Evolutionary conservation across 2,888 invertebrate genomes (phyloP), one percentile per base, ranked within the genome.

Genomic region (Emmelina monodactyla): DNA sequence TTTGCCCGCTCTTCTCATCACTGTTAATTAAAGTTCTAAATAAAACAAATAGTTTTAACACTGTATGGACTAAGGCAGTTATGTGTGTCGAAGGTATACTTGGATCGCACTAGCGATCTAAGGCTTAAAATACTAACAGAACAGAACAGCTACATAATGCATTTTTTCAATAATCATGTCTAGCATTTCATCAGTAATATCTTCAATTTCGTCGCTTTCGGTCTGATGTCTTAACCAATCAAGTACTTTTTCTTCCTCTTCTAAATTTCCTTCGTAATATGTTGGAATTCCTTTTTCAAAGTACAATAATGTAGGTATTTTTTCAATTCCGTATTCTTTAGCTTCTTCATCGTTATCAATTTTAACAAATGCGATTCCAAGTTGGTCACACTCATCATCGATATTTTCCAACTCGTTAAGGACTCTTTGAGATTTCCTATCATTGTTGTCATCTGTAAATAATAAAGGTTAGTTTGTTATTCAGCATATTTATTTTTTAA

Each of bases 121-220:
- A 25, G 40, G 42, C 43, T 51, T 48, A 44, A 44, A 47, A 47
- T 57, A 84, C 90, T 89, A 84, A 94, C 94, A 94, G 81, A 94
- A 95, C 50, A 95, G 78, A 35, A 93, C 94, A 32, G 94, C 94
- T 46, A 95, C 92, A 62, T 91, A 88, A 5, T 88, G 88, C 87
- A 92, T 91, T 79, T 91, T 92, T 41, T 88, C 88, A 49, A 95
- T 89, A 47, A 95, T 88, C 58, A 92, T 83, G 61, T 94, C 94
- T 44, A 95, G 81, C 93, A 95, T 94, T 82, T 95, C 94, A 64
- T 94, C 93, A 12, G 94, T 95, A 37, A 95, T 89, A 57, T 95
- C 94, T 76, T 95, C 94, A 50, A 95, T 95, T 79, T 94, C 92
- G 64, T 95, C 94, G 50, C 85, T 88, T 50, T 90, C 91, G 29